Evolutionary conservation across 2,797 vertebrate genomes (phyloP).

Genomic region (Oreonectes daqikongensis): DNA sequence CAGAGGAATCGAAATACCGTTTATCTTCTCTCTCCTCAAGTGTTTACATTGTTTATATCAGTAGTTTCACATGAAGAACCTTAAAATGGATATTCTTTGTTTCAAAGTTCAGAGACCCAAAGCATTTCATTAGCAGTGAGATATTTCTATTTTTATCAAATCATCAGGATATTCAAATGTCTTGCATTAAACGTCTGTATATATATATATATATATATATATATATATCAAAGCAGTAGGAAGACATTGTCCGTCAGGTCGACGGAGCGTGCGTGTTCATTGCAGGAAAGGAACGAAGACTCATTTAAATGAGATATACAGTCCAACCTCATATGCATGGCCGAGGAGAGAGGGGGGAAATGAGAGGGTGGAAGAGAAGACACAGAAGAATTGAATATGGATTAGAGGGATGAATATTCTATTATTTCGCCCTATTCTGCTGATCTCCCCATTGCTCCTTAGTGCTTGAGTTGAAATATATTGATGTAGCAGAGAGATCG

Average conservation of each 20-base stretch:
- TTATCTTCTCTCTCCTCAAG: no score
- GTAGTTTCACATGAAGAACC: no score
- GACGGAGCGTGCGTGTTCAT: constrained; percentile 82
- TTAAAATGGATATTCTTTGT: no score
- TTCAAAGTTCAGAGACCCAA: no score
- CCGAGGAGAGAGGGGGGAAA: constrained; percentile 72
- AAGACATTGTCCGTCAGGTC: constrained; percentile 86
- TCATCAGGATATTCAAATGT: not conserved
- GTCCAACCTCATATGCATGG: constrained; percentile 88
- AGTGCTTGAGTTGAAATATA: constrained; percentile 77
- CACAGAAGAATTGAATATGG: constrained; percentile 98
- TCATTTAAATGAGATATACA: constrained; percentile 93
- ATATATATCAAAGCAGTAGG: constrained; percentile 56
- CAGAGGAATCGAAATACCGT: no score
- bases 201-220: no score
- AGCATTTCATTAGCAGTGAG: not conserved
- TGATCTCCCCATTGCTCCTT: constrained; percentile 96
- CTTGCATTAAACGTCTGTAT: constrained; percentile 24
- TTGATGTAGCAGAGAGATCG: constrained; percentile 76
- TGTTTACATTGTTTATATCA: no score
- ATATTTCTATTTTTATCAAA: not conserved
- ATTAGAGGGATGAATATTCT: constrained; percentile 99
- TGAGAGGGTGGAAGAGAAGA: constrained; percentile 68
- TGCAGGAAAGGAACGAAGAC: constrained; percentile 85
- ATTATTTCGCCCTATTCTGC: constrained; percentile 98